Base-by-base conservation (phyloP, 2,888 invertebrate genomes). In the Ormyrus pomaceus region DNA sequence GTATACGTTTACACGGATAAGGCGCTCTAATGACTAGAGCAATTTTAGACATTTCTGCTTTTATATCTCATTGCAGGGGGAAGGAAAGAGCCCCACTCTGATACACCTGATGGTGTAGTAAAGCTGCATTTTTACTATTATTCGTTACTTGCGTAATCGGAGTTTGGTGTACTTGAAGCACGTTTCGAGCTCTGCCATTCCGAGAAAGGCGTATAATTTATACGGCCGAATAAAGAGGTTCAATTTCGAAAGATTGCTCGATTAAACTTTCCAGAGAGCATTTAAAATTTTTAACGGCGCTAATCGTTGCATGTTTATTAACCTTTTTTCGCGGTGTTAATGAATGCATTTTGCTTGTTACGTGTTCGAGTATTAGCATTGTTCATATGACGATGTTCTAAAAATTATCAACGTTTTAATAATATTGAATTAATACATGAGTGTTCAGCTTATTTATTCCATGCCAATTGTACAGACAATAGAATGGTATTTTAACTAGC, bases 111-210 rank as follows among this genome's bases (percentile, higher is more conserved):
- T 77, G n/a, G 62, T 51, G 72, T 34, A 68, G 72, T 77, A 66
- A 72, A 69, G 9, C 68, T 56, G 8, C 10, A 77, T 81, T 81
- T 80, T 81, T 75, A 65, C 45, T 59, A 70, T 74, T 65, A 62
- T 71, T 70, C 65, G 2, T 8, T n/a, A 74, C 75, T 81, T 78
- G 66, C 71, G 74, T 61, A 77, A 81, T 75, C 51, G 2, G 51
- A 9, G 51, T 62, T 69, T 6, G 61, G 59, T 77, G 64, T 65
- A 75, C 46, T 48, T 59, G 48, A 65, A 61, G 69, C 68, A 80
- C 56, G 55, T 73, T 66, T n/a, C 53, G 8, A 19, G 61, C 55
- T 48, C 7, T 48, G 34, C 53, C 11, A 68, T 68, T 76, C 46
- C 46, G 48, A 3, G 62, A 72, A 80, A 69, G 71, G 69, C 8